A percentile compares a stretch with the other conserved stretches of the same genome.
phyloP scores from a whole-genome alignment of 2,888 invertebrate genomes.

The Stictocephala bisonia region DNA sequence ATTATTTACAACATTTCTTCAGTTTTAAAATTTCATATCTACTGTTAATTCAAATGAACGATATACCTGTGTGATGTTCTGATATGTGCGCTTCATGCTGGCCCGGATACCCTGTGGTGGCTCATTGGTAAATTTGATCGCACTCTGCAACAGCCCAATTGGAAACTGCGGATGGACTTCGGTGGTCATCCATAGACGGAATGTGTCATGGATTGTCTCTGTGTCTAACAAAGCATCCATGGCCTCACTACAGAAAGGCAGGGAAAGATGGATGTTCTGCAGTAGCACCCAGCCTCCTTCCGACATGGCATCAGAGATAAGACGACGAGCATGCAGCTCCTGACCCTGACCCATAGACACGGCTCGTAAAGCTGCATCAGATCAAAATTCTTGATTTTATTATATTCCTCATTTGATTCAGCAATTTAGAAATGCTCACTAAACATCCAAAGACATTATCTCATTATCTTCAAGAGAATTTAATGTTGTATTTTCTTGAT shows the following conservation, averaged over 20 bases:
- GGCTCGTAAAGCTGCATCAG: constrained; percentile 78
- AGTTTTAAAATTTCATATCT: too few relatives aligned
- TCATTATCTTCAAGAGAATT: too few relatives aligned
- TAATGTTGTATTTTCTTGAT: too few relatives aligned
- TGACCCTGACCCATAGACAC: constrained; percentile 99
- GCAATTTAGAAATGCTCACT: too few relatives aligned
- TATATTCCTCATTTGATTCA: too few relatives aligned
- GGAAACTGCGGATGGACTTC: constrained; percentile 95
- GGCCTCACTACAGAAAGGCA: constrained; percentile 93
- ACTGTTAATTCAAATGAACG: too few relatives aligned
- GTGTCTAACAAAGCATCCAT: constrained; percentile 90
- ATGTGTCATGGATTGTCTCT: constrained; percentile 83
- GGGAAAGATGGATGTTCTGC: constrained; percentile 95
- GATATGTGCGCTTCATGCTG: constrained; percentile 94
- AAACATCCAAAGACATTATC: too few relatives aligned
- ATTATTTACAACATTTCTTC: too few relatives aligned
- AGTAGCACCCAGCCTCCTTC: constrained; percentile 93
- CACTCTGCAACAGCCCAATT: constrained; percentile 87
- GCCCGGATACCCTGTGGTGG: constrained; percentile 96
- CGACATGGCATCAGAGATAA: constrained; percentile 77
- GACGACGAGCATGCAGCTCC: constrained; percentile 85
- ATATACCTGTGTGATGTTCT: constrained; percentile 80
- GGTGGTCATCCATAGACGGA: constrained; percentile 94
- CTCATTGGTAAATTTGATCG: constrained; percentile 97
- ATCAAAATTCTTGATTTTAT: too few relatives aligned